Base-by-base conservation (phyloP, 2,888 invertebrate genomes). In the Eupithecia exiguata region DNA sequence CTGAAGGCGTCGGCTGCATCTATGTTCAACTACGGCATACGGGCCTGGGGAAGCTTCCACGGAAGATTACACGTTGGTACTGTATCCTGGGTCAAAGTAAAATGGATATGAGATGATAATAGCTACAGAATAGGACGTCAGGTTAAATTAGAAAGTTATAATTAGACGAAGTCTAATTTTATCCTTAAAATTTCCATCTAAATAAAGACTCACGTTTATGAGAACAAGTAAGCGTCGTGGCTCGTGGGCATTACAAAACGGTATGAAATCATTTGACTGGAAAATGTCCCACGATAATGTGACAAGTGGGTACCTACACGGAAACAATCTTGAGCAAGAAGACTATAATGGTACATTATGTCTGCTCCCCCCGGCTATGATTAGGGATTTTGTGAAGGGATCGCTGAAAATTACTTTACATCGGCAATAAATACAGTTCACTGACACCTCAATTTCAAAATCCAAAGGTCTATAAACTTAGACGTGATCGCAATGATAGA, bases 381-480 rank as follows among this genome's bases (percentile, higher is more conserved):
- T 89, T 90, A 80, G 87, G 86, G 85, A 87, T 87, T 89, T 87
- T 86, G 85, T 84, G 86, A 87, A 87, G 80, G 80, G 78, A 77
- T 78, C 81, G 79, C 83, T 80, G 84, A 82, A 80, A 84, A 81
- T 81, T 78, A 80, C 85, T 83, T 81, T 81, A 83, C 81, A 81
- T 81, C 80, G 86, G 89, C 87, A 88, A 92, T 93, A 93, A 93
- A 93, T 92, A 91, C 88, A 75, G 77, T 89, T 84, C 86, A 89
- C 91, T 91, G 93, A 92, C 92, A 92, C 93, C 88, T 92, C 89
- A 92, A 92, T 93, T 93, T 92, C 86, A 86, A 88, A 92, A 91
- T 89, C 87, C 87, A 88, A 86, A 89, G 87, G 89, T 90, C 89
- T 91, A 92, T 92, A 93, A 93, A 92, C 89, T 90, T 88, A 84